These are phyloP conservation scores for Podarcis lilfordi DNA, from an alignment of 2,797 vertebrate genomes.

Conservation along the genomic window DNA sequence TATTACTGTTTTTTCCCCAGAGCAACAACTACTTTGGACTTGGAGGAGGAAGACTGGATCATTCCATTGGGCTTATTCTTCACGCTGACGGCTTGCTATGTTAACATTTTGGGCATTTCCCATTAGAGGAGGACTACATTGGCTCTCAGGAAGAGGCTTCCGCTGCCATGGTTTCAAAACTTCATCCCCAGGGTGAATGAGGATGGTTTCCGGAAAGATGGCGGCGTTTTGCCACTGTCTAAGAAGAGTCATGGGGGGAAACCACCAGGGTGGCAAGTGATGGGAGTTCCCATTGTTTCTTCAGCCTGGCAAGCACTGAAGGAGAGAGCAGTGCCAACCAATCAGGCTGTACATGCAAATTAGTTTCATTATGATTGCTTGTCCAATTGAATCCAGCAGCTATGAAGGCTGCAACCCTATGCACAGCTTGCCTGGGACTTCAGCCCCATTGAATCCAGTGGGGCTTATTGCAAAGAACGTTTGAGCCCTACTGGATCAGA, in stretches of 20 bases:
- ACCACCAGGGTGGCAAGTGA: background rate
- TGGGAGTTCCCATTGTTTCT: slow-evolving; percentile 20
- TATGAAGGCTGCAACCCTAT: background rate
- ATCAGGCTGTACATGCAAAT: slow-evolving; percentile 21
- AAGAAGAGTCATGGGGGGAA: background rate
- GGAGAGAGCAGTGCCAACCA: slow-evolving; percentile 4
- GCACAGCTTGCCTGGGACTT: background rate
- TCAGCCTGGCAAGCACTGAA: slow-evolving; percentile 7
- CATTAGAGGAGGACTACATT: background rate
- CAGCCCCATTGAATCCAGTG: too few relatives aligned
- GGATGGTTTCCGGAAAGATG: background rate
- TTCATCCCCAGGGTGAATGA: background rate
- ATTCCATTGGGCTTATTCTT: slow-evolving; percentile 1
- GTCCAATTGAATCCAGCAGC: background rate
- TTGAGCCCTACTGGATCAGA: too few relatives aligned
- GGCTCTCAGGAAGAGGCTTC: background rate
- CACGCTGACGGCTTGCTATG: background rate
- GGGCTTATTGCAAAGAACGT: too few relatives aligned
- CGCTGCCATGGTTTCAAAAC: background rate
- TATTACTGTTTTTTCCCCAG: background rate
- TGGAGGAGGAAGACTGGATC: background rate
- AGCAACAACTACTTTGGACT: background rate
- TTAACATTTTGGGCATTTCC: slow-evolving; percentile 11
- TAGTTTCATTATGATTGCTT: slow-evolving; percentile 22
- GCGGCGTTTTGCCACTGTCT: background rate